Conservation (phyloP, 2,797 vertebrate genomes). For the Sphenodon punctatus region DNA sequence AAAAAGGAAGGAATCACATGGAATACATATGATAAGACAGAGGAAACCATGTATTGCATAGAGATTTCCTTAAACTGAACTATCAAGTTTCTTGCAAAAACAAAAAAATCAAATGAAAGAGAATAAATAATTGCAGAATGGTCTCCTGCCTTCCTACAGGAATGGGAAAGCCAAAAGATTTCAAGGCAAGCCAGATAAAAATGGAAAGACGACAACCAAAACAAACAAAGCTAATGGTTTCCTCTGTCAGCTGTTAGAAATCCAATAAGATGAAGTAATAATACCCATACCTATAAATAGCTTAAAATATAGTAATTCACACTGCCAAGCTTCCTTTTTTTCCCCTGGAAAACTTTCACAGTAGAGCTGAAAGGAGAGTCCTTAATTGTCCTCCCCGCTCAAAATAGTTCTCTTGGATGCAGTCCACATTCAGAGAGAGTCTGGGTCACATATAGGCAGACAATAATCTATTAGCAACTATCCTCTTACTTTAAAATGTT, state of each 20-base stretch:
- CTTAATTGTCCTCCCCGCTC: neutral
- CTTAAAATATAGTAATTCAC: neutral
- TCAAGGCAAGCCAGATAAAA: neutral
- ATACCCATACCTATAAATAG: neutral
- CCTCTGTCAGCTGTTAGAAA: neutral
- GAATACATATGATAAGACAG: slow-evolving; percentile 52
- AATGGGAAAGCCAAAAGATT: neutral
- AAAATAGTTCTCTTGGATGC: neutral
- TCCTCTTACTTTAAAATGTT: neutral
- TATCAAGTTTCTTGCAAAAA: slow-evolving; percentile 2
- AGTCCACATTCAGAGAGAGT: neutral
- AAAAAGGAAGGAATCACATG: slow-evolving; percentile 60
- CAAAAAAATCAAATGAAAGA: neutral
- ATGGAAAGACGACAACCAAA: neutral
- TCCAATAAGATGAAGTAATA: neutral
- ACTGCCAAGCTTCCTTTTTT: neutral
- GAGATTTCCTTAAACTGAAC: neutral
- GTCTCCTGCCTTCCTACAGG: neutral
- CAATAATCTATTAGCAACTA: neutral
- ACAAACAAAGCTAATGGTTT: neutral
- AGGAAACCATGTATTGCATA: slow-evolving; percentile 15
- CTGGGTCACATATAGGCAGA: neutral
- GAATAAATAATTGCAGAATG: neutral
- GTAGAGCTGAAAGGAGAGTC: neutral
- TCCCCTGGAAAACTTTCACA: neutral